Evolutionary conservation across 1,140 invertebrate genomes (phyloP), one percentile per base, ranked within the genome.

Genomic region (Pseudomyrmex concolor): DNA sequence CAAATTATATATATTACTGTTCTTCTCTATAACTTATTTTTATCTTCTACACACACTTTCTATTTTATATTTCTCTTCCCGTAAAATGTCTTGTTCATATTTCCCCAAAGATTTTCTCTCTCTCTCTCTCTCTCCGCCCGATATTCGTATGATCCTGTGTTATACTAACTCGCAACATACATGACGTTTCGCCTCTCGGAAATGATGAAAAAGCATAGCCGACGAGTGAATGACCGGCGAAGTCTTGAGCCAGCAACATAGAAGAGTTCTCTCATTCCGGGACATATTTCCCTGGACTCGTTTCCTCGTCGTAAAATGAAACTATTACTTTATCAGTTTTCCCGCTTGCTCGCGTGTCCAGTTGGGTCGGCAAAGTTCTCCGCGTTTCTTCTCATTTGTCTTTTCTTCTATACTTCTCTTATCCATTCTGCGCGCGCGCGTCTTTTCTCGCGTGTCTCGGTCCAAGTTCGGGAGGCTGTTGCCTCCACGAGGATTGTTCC

Each of bases 261-360:
- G 22, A 71, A 71, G 73, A 50, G n/a, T 5, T 34, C 34, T 34
- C 34, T 34, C 76, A 80, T 80, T 80, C 54, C 19, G 76, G 54
- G 54, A 80, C 15, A 57, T 60, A 73, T 76, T 64, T 82, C 83
- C 50, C 22, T 43, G 66, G 66, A 48, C 62, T n/a, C 57, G 82
- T 89, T 86, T 86, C 76, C 85, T 74, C 73, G 17, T 74, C 83
- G 77, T 83, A 84, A 90, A 89, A 90, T 85, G 82, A 90, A 87
- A 90, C 81, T 86, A 88, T 90, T 89, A 80, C 78, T 90, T 83
- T 87, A 90, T 89, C 86, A 86, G 84, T 82, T 80, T 73, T 15
- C 68, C 67, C 57, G 25, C 25, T 25, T 15, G 34, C 34, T 60
- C 67, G 17, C 48, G 25, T 63, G 50, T 77, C 25, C 45, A 9